Percentiles rank a stretch among this genome's conserved stretches.
phyloP scores from a whole-genome alignment of 2,113 vertebrate genomes.

The Cepphus grylle region DNA sequence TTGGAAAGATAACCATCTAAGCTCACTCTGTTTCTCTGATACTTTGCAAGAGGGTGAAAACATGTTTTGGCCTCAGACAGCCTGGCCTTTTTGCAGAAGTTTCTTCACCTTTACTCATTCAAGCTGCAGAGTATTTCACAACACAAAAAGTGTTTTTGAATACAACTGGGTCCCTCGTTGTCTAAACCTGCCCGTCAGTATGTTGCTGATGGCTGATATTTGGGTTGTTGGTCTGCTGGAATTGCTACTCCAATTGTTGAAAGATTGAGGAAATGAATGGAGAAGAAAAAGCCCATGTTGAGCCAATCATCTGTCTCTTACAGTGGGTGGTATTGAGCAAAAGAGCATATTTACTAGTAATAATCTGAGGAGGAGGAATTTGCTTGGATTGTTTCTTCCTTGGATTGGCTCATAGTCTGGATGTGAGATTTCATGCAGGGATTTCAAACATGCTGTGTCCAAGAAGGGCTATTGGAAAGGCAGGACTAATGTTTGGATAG shows the following conservation, averaged over 20 bases:
- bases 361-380: background rate
- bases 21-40: background rate
- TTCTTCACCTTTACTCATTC: background rate
- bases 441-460: background rate
- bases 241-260: background rate
- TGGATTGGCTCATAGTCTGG: background rate
- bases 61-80: background rate
- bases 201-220: background rate
- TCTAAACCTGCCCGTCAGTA: fast-evolving
- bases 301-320: background rate
- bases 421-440: background rate
- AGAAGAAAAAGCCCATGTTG: background rate
- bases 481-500: background rate
- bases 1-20: background rate
- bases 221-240: background rate
- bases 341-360: background rate
- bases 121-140: background rate
- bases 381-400: background rate
- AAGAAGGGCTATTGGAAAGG: background rate
- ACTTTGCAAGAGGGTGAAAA: background rate
- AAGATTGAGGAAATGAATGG: background rate
- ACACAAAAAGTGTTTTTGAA: background rate
- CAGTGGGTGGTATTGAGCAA: fast-evolving
- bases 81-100: background rate
- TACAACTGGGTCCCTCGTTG: background rate